These are phyloP conservation scores for Scrobipalpa costella DNA, from an alignment of 2,888 invertebrate species.

Conservation along the genomic window DNA sequence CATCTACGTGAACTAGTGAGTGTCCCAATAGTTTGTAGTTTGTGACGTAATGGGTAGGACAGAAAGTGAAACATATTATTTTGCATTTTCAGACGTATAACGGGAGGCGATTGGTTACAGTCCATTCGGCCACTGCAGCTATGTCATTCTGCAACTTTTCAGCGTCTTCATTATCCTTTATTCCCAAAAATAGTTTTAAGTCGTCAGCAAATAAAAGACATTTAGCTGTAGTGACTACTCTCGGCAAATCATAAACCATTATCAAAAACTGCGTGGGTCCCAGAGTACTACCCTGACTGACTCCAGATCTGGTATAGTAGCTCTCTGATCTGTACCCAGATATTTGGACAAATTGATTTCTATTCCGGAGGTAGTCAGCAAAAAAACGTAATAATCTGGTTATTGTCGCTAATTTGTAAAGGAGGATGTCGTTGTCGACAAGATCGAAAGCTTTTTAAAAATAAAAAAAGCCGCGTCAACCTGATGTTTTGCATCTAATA, in stretches of 20 bases:
- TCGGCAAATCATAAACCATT: neutral
- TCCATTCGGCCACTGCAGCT: neutral
- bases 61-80: neutral
- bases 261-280: neutral
- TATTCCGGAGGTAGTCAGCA: neutral
- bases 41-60: neutral
- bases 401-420: neutral
- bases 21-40: neutral
- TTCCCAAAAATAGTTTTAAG: neutral
- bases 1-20: neutral
- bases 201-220: constrained; percentile 3
- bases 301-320: neutral
- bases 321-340: neutral
- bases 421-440: constrained; percentile 9
- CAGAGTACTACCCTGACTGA: constrained; percentile 11
- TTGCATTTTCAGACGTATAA: neutral
- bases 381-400: neutral
- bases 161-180: neutral
- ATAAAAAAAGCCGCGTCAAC: constrained; percentile 1
- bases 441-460: neutral
- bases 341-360: neutral
- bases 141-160: neutral
- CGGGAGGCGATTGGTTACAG: neutral
- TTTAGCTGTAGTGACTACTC: neutral
- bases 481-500: neutral